Percentiles rank a stretch among this genome's conserved stretches.
phyloP scores from a whole-genome alignment of 2,113 vertebrate genomes.

The Labeo catla region DNA sequence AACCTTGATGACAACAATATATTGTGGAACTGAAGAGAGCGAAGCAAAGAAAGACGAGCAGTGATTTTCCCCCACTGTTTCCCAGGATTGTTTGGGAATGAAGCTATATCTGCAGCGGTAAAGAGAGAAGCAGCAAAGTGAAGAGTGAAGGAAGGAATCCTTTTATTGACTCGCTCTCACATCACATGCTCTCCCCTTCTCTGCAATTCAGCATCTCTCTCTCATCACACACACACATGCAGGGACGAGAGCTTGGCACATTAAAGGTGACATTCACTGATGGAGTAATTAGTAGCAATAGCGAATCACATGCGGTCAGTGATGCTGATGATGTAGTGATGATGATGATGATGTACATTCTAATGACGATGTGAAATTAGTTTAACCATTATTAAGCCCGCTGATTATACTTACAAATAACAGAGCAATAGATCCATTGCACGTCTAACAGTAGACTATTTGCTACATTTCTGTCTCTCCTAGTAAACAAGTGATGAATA shows the following conservation, averaged over 20 bases:
- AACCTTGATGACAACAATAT: conserved; percentile 9
- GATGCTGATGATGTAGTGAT: conserved; percentile 13
- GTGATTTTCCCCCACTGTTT: conserved; percentile 9
- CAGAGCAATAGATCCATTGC: not conserved
- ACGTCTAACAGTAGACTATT: not conserved
- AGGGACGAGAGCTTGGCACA: conserved; percentile 2
- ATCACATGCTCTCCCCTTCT: conserved; percentile 4
- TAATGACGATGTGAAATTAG: not conserved
- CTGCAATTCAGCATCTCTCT: conserved; percentile 40
- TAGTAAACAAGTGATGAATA: not conserved
- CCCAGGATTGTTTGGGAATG: conserved; percentile 13
- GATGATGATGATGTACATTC: not conserved
- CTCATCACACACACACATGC: not conserved
- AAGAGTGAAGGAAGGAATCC: conserved; percentile 12
- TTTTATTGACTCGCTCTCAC: conserved; percentile 31
- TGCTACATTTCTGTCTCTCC: not conserved
- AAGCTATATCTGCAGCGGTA: conserved; percentile 18
- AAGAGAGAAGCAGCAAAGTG: conserved; percentile 23
- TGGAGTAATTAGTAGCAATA: conserved; percentile 44
- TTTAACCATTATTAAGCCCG: not conserved
- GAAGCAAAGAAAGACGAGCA: not conserved
- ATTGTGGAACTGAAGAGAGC: not conserved
- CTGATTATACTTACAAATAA: conserved; percentile 15
- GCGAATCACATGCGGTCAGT: conserved; percentile 33
- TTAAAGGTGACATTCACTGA: conserved; percentile 54